A percentile compares a stretch with the other conserved stretches of the same genome.
These are phyloP conservation scores for Acipenser transmontanus DNA, from an alignment of 2,797 vertebrate genomes.

Conservation along the genomic window DNA sequence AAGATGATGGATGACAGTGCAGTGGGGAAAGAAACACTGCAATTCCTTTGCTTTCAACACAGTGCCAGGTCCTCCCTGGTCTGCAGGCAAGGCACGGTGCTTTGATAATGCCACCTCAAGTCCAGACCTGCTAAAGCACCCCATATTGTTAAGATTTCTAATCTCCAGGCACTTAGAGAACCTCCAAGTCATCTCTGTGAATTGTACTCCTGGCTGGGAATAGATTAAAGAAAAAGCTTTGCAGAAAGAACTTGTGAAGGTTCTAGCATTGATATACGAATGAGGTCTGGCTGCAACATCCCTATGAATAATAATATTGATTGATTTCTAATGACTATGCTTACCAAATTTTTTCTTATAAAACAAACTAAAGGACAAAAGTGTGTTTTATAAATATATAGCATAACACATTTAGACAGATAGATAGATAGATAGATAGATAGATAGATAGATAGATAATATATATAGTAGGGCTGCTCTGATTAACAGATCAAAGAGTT, in stretches of 20 bases:
- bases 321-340: constrained; percentile 2
- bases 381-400: no score
- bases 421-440: no score
- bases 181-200: constrained; percentile 16
- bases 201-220: constrained; percentile 11
- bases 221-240: constrained; percentile 4
- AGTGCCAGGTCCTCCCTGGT: neutral
- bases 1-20: constrained; percentile 17
- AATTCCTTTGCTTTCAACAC: constrained; percentile 4
- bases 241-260: neutral
- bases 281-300: neutral
- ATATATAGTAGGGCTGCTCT: no score
- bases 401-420: no score
- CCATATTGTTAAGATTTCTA: constrained; percentile 16
- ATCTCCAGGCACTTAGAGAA: constrained; percentile 11
- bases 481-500: no score
- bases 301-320: no score
- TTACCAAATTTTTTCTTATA: neutral
- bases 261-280: constrained; percentile 12
- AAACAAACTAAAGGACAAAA: no score
- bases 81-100: constrained; percentile 6
- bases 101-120: constrained; percentile 19
- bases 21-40: constrained; percentile 3
- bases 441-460: no score
- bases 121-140: constrained; percentile 12